phyloP scores from a whole-genome alignment of 2,113 vertebrate species.

The Rhizomys pruinosus region DNA sequence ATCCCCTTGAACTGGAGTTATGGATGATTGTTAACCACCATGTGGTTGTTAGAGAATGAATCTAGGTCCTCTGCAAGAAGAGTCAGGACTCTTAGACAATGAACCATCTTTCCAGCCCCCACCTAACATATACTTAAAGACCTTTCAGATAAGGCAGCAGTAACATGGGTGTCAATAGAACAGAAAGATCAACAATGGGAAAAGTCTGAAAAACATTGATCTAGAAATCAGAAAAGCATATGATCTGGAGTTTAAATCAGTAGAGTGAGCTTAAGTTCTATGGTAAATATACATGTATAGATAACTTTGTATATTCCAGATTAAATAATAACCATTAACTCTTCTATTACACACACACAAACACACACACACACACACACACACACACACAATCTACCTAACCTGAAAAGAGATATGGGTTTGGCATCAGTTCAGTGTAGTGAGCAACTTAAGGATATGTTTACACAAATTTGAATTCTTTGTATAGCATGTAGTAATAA shows the following conservation, averaged over 20 bases:
- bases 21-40: too few relatives aligned
- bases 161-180: neutral
- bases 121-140: neutral
- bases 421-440: neutral
- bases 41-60: too few relatives aligned
- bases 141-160: rapidly evolving
- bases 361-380: too few relatives aligned
- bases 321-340: neutral
- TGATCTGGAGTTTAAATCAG: neutral
- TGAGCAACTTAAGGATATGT: neutral
- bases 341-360: neutral
- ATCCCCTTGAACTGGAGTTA: too few relatives aligned
- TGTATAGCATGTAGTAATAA: neutral
- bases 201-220: neutral
- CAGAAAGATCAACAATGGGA: too few relatives aligned
- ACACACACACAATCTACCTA: too few relatives aligned
- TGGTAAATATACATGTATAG: neutral
- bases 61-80: too few relatives aligned
- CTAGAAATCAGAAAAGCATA: neutral
- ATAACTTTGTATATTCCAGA: neutral
- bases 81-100: too few relatives aligned
- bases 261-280: neutral
- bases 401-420: neutral
- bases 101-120: too few relatives aligned
- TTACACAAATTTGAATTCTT: neutral